These are phyloP conservation scores for Sterrhoptilus dennistouni DNA, from an alignment of 2,113 vertebrate species.

Conservation along the genomic window DNA sequence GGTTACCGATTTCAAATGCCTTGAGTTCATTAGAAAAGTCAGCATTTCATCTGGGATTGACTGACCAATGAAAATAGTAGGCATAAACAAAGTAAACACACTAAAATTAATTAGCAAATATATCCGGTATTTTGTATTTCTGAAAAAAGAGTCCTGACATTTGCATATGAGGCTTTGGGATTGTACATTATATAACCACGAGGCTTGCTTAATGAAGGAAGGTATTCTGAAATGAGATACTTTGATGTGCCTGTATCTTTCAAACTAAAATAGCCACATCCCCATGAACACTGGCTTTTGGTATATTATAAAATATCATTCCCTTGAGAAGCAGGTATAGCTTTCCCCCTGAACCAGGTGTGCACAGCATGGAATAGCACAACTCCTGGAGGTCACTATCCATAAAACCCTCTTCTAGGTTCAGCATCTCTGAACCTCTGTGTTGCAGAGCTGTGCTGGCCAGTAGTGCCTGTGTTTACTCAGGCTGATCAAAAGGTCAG, in stretches of 20 bases:
- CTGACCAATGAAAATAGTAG: constrained; percentile 4
- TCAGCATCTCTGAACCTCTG: neutral
- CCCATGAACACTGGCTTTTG: neutral
- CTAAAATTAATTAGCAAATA: constrained; percentile 47
- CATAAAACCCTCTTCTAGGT: neutral
- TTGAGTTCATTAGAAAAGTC: constrained; percentile 50
- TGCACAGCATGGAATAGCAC: neutral
- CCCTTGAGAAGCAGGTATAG: neutral
- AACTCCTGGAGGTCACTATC: neutral
- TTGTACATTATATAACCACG: neutral
- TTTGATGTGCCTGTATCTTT: neutral
- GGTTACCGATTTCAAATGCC: constrained; percentile 63
- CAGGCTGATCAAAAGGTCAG: neutral
- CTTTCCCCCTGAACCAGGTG: neutral
- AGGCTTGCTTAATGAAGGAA: neutral
- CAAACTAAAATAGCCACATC: neutral
- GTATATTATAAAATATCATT: neutral
- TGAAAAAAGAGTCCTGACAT: constrained; percentile 20
- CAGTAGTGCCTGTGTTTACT: neutral
- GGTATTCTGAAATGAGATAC: neutral
- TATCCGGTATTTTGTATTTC: constrained; percentile 3
- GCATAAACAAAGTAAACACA: constrained; percentile 25
- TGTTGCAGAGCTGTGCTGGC: neutral
- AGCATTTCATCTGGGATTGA: neutral
- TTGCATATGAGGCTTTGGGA: neutral